Conservation (phyloP, 2,113 vertebrate species). For the Clarias gariepinus region DNA sequence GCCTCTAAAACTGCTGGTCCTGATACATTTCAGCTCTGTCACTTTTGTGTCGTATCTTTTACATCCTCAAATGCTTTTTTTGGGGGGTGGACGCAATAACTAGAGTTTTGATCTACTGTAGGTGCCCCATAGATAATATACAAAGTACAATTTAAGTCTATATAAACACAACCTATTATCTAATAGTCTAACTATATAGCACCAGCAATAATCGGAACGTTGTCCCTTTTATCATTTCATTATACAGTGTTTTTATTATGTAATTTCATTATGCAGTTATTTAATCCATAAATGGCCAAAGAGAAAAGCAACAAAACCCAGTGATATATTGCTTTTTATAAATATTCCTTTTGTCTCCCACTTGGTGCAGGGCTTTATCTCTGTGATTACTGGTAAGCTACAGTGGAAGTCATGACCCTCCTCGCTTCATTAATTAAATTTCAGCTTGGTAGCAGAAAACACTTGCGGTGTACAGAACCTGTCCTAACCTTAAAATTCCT, state of each 20-base stretch:
- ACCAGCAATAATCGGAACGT: conserved; percentile 53
- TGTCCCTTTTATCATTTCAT: conserved; percentile 54
- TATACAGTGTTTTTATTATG: conserved; percentile 55
- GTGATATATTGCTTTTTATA: conserved; percentile 79
- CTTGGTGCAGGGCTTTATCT: conserved; percentile 58
- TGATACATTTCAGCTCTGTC: conserved; percentile 9
- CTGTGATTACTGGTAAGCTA: conserved; percentile 71
- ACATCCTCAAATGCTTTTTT: conserved; percentile 21
- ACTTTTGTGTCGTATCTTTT: conserved; percentile 28
- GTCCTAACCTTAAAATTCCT: background rate
- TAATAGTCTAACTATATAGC: conserved; percentile 41
- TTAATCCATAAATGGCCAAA: conserved; percentile 61
- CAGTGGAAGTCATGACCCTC: conserved; percentile 47
- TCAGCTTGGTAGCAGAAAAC: conserved; percentile 31
- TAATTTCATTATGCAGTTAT: conserved; percentile 58
- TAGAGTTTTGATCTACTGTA: conserved; percentile 30
- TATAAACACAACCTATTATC: conserved; percentile 14
- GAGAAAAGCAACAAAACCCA: conserved; percentile 74
- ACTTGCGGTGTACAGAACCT: background rate
- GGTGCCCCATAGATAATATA: conserved; percentile 49
- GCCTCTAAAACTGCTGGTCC: conserved; percentile 3
- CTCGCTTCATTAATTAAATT: conserved; percentile 55
- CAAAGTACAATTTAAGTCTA: conserved; percentile 43
- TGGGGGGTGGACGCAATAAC: conserved; percentile 19
- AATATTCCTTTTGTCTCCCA: conserved; percentile 84